phyloP scores from a whole-genome alignment of 2,113 vertebrate genomes.

The Microcebus tavaratra region DNA sequence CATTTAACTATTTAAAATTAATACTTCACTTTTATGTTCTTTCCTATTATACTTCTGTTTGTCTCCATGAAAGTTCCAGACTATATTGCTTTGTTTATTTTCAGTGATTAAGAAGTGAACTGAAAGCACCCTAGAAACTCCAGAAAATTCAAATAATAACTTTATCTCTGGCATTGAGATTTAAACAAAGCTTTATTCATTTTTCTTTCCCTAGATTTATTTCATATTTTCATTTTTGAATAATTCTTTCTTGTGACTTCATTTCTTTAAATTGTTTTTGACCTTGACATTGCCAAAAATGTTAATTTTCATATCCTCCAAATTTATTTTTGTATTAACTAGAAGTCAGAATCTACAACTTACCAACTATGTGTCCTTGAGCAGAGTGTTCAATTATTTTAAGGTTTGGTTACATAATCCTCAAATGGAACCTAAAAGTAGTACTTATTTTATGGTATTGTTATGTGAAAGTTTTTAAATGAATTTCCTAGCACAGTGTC shows the following conservation, averaged over 20 bases:
- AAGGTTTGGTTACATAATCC: background rate
- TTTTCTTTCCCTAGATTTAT: background rate
- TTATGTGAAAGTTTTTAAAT: background rate
- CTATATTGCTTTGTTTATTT: background rate
- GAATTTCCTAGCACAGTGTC: background rate
- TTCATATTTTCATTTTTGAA: background rate
- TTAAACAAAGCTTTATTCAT: background rate
- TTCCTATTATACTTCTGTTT: background rate
- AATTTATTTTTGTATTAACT: background rate
- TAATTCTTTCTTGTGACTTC: background rate
- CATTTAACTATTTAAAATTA: conserved; percentile 6
- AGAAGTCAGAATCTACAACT: background rate
- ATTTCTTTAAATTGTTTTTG: background rate
- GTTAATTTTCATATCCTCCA: background rate
- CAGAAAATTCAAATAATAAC: background rate
- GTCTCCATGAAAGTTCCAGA: background rate
- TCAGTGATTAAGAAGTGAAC: background rate
- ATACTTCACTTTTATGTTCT: background rate
- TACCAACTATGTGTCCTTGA: background rate
- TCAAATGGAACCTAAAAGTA: background rate
- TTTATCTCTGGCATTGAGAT: background rate
- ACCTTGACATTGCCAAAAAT: background rate
- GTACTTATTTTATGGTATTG: background rate
- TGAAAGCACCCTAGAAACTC: background rate
- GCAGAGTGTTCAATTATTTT: background rate